Conservation (phyloP, 2,888 invertebrate genomes). For the Mesodorylaimus sp. region DNA sequence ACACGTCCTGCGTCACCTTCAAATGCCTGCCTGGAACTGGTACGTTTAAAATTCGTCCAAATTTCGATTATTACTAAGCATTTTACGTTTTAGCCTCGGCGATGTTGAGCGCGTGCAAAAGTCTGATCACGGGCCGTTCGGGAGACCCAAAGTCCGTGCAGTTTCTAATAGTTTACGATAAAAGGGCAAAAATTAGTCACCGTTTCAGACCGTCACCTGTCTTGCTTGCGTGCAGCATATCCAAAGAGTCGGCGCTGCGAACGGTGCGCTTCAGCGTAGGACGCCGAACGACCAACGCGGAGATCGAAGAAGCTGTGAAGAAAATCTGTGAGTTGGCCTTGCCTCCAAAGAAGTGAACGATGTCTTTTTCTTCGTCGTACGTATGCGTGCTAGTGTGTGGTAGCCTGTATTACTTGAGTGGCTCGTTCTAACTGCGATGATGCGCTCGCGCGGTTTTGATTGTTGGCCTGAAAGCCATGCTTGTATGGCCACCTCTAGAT, state of each 20-base stretch:
- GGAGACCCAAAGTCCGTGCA: neutral
- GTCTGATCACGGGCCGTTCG: conserved; percentile 39
- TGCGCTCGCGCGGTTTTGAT: too few relatives aligned
- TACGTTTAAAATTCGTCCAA: neutral
- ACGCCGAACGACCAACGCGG: conserved; percentile 35
- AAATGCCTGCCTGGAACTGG: neutral
- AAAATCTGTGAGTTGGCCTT: too few relatives aligned
- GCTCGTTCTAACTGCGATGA: too few relatives aligned
- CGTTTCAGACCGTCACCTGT: conserved; percentile 33
- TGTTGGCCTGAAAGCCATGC: too few relatives aligned
- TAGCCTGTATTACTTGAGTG: too few relatives aligned
- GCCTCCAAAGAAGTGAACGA: too few relatives aligned
- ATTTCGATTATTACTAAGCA: neutral
- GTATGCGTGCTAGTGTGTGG: too few relatives aligned
- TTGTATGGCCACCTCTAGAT: too few relatives aligned
- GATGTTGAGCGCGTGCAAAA: conserved; percentile 32
- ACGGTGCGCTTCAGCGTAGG: conserved; percentile 41
- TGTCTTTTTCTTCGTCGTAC: too few relatives aligned
- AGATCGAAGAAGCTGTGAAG: too few relatives aligned
- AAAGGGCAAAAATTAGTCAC: neutral
- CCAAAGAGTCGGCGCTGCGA: conserved; percentile 33
- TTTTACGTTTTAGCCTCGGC: conserved; percentile 12
- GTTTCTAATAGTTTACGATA: neutral
- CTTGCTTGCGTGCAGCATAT: conserved; percentile 36
- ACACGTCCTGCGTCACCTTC: neutral